These are phyloP conservation scores for Cosmia trapezina DNA, from an alignment of 2,888 invertebrate genomes.

Conservation along the genomic window DNA sequence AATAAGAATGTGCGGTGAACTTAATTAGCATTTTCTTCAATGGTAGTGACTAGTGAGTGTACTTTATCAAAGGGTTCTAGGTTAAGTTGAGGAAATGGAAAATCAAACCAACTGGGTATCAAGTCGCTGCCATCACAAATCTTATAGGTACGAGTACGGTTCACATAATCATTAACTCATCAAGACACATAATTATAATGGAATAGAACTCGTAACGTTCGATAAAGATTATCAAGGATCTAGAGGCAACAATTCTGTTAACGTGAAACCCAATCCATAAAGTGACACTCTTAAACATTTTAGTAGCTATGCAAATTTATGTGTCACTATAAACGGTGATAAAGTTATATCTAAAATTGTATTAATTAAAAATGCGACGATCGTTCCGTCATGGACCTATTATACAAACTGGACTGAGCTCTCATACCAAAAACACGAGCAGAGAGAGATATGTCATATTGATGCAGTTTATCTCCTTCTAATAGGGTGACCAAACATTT, in stretches of 20 bases:
- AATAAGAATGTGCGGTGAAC: slow-evolving; percentile 47
- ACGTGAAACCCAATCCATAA: not conserved
- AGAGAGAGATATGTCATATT: no score
- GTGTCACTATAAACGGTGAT: not conserved
- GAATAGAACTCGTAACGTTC: not conserved
- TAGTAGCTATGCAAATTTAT: not conserved
- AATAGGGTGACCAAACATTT: no score
- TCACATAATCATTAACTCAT: not conserved
- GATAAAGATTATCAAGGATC: not conserved
- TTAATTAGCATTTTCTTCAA: slow-evolving; percentile 34
- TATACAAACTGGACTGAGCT: no score
- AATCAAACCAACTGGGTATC: not conserved
- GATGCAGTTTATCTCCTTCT: no score
- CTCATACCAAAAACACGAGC: no score
- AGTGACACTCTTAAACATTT: not conserved
- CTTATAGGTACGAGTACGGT: no score
- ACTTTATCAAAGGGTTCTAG: slow-evolving; percentile 15
- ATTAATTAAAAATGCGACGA: no score
- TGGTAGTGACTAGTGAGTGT: not conserved
- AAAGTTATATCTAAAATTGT: not conserved
- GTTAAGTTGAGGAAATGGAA: not conserved
- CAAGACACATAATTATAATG: not conserved
- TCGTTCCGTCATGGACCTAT: no score
- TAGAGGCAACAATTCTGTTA: slow-evolving; percentile 1
- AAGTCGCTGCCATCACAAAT: not conserved